Conservation (phyloP, 64 coral and sea anemone genomes). For the Stichodactyla mertensii region DNA sequence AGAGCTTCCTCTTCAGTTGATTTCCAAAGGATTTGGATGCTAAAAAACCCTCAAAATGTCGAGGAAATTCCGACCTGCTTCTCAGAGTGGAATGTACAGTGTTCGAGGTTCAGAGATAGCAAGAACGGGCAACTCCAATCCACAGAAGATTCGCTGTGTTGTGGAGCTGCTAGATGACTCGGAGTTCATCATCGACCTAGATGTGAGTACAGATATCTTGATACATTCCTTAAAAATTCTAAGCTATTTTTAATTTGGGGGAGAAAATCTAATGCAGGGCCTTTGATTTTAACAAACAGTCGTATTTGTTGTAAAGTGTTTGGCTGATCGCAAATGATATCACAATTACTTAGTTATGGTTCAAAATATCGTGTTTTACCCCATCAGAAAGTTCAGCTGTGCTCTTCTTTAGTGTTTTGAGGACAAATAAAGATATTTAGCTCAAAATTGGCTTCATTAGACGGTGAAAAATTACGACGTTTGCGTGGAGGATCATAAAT, state of each 20-base stretch:
- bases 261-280: background rate
- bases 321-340: background rate
- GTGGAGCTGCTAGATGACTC: slow-evolving; percentile 87
- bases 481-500: background rate
- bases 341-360: background rate
- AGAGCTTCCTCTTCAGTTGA: background rate
- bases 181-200: slow-evolving; percentile 90
- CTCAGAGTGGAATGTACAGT: slow-evolving; percentile 91
- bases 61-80: slow-evolving; percentile 77
- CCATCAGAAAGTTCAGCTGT: background rate
- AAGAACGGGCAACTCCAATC: slow-evolving; percentile 71
- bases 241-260: background rate
- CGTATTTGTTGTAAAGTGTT: background rate
- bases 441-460: background rate
- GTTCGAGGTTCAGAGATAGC: slow-evolving; percentile 83
- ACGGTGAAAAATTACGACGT: background rate
- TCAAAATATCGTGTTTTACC: background rate
- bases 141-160: slow-evolving; percentile 83
- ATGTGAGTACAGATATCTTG: slow-evolving; percentile 57
- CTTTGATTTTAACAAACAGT: background rate
- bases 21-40: background rate
- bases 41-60: slow-evolving; percentile 41
- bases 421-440: background rate
- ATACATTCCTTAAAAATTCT: background rate
- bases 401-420: background rate